These are phyloP conservation scores for Colletes latitarsis DNA, from an alignment of 1,140 invertebrate genomes.

Conservation along the genomic window DNA sequence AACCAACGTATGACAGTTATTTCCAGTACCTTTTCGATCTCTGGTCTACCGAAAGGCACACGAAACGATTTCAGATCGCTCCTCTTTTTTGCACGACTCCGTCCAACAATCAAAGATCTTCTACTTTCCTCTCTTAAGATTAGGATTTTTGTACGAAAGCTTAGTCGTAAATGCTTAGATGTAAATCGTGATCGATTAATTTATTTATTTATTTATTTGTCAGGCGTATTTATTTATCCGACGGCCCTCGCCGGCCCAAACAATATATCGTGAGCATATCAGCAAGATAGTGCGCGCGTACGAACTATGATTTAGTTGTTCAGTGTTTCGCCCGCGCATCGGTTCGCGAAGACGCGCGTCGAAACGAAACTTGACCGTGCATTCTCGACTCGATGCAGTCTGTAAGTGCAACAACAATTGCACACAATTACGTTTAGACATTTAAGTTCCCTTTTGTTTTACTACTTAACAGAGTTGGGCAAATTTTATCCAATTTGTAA, in stretches of 20 bases:
- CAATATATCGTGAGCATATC: slow-evolving; percentile 67
- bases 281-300: slow-evolving; percentile 32
- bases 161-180: slow-evolving; percentile 60
- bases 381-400: background rate
- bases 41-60: background rate
- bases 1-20: too few relatives aligned
- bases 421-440: slow-evolving; percentile 3
- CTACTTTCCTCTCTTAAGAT: slow-evolving; percentile 54
- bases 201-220: slow-evolving; percentile 53
- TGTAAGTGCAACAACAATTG: background rate
- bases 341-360: background rate
- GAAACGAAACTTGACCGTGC: background rate
- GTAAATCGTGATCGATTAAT: slow-evolving; percentile 36
- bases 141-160: slow-evolving; percentile 58
- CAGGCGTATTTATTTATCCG: slow-evolving; percentile 47
- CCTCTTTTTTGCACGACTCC: slow-evolving; percentile 67
- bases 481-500: too few relatives aligned
- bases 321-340: background rate
- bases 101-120: slow-evolving; percentile 60
- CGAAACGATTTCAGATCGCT: slow-evolving; percentile 10
- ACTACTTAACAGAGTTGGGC: background rate
- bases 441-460: slow-evolving; percentile 5
- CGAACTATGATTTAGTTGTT: slow-evolving; percentile 23
- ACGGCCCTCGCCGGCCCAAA: slow-evolving; percentile 18
- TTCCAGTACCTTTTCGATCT: too few relatives aligned